Base-by-base conservation (phyloP, 2,888 invertebrate species). In the Sinhomidia bicolor region DNA sequence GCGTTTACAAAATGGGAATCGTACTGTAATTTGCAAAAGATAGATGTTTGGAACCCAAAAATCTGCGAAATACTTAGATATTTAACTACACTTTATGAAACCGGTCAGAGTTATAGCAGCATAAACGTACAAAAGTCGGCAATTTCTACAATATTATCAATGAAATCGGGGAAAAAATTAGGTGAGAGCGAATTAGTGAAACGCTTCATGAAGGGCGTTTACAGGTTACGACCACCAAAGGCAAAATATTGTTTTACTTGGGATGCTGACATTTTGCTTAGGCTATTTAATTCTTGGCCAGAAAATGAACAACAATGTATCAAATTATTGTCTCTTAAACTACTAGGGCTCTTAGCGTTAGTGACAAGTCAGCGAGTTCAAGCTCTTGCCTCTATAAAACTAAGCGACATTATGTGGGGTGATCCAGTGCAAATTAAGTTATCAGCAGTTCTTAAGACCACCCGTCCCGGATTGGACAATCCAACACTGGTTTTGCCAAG, bases 121-220 rank as follows among this genome's bases (percentile, higher is more conserved):
- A 23, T 91, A 3, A 90, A 90, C 51, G 47, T 68, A 0, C 44
- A 60, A 10, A 78, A 90, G n/a, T 89, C 90, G 0, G 89, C 89
- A 0, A 7, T 91, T 0, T 90, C 91, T 10, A 54, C 85, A 3
- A 68, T 83, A 4, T 20, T 83, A 14, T 12, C 4, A 0, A 29
- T 32, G 3, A 9, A 6, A 17, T 10, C 36, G 1, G 14, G 26
- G 1, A 3, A 14, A 6, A 7, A 7, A 12, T 41, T 91, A n/a
- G 90, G 89, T 0, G 51, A 81, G 12, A 54, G 87, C 23, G 62
- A 60, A 10, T 1, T 90, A 3, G 32, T 91, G 0, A 54, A 62
- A 44, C 9, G 85, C 14, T 89, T 89, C 76, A 47, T 90, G 41
- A 84, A 85, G 12, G 91, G 90, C 0, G 71, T 90, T 0, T 57